Evolutionary conservation across 2,888 invertebrate species (phyloP).

Genomic region (Bombylius discolor): DNA sequence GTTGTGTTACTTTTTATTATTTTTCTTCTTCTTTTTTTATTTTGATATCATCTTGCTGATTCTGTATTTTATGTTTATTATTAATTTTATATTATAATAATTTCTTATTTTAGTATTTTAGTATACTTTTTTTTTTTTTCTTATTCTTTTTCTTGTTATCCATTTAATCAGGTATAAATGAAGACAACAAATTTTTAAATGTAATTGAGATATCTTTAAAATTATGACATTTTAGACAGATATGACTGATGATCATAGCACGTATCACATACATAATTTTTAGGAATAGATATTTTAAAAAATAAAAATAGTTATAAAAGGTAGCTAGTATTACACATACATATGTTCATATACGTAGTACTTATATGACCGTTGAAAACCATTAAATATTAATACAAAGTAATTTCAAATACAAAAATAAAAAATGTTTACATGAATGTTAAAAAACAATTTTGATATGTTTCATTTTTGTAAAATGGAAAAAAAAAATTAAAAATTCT

Average conservation of each 20-base stretch:
- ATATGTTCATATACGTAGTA: background rate
- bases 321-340: no score
- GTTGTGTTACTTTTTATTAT: no score
- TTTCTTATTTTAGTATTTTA: background rate
- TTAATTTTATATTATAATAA: background rate
- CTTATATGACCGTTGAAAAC: no score
- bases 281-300: background rate
- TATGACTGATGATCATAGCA: constrained; percentile 12
- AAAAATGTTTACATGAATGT: no score
- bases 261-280: background rate
- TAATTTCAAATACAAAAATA: no score
- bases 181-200: constrained; percentile 1
- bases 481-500: no score
- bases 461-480: no score
- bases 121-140: background rate
- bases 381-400: no score
- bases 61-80: background rate
- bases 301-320: no score
- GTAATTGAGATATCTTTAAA: constrained; percentile 14
- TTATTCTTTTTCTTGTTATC: background rate
- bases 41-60: background rate
- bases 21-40: background rate
- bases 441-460: no score
- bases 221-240: constrained; percentile 13
- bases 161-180: background rate